Evolutionary conservation across 2,888 invertebrate species (phyloP).

Genomic region (Synergus gifuensis): DNA sequence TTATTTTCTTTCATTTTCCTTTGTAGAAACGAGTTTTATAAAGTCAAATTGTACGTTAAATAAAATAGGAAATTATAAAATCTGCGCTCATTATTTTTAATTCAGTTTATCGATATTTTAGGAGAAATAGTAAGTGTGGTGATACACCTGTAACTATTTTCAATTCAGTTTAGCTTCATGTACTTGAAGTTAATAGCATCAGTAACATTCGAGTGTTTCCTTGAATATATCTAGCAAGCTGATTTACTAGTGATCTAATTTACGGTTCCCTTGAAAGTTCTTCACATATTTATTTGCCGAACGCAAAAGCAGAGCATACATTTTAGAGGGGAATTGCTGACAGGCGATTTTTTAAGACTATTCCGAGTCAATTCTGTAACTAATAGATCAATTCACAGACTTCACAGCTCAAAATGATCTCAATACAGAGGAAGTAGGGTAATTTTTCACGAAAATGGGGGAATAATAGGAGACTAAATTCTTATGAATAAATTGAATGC

Average conservation of each 20-base stretch:
- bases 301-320: not conserved
- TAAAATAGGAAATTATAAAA: too few species aligned
- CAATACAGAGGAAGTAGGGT: too few species aligned
- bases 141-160: constrained; percentile 3
- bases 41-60: too few species aligned
- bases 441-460: too few species aligned
- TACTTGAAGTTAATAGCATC: constrained; percentile 35
- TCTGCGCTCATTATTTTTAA: too few species aligned
- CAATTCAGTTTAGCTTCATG: constrained; percentile 9
- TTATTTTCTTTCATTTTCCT: not conserved
- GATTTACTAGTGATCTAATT: constrained; percentile 28
- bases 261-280: constrained; percentile 13
- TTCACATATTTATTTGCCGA: not conserved
- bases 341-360: too few species aligned
- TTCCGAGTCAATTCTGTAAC: not conserved
- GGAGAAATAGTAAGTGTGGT: not conserved
- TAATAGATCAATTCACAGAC: not conserved
- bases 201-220: constrained; percentile 21
- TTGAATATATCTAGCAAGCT: constrained; percentile 28
- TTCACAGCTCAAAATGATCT: too few species aligned
- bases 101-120: too few species aligned
- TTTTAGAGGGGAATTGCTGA: not conserved
- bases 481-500: too few species aligned
- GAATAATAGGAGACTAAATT: too few species aligned
- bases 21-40: not conserved